Percentiles rank a stretch among this genome's conserved stretches.
Evolutionary conservation across 2,888 invertebrate genomes (phyloP).

Genomic region (Pecten maximus): DNA sequence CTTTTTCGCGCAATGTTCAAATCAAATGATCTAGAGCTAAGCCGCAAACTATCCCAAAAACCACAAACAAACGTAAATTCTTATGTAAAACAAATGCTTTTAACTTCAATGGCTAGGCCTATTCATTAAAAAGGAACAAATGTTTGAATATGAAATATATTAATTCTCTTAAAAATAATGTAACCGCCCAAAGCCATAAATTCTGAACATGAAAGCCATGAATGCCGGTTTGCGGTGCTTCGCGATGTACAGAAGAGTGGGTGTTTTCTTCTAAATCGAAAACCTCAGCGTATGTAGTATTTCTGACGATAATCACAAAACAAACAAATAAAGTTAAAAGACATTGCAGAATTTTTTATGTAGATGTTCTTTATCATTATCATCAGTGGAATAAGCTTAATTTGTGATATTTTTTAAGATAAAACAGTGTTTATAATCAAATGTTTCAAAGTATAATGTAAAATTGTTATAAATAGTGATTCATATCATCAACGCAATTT

Average conservation of each 20-base stretch:
- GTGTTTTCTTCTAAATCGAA: neutral
- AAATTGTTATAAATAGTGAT: too few species aligned
- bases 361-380: neutral
- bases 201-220: neutral
- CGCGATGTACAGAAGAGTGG: neutral
- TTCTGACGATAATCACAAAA: neutral
- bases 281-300: neutral
- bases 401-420: neutral
- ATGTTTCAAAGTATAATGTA: too few species aligned
- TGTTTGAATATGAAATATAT: neutral
- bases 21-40: neutral
- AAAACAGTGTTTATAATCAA: neutral
- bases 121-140: neutral
- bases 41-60: neutral
- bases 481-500: too few species aligned
- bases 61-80: neutral
- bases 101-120: neutral
- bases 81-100: neutral
- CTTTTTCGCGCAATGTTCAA: neutral
- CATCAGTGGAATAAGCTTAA: neutral
- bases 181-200: conserved; percentile 4
- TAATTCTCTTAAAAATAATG: neutral
- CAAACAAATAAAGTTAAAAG: neutral
- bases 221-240: neutral
- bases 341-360: neutral